Conservation (phyloP, 2,888 invertebrate species). For the Diloba caeruleocephala region DNA sequence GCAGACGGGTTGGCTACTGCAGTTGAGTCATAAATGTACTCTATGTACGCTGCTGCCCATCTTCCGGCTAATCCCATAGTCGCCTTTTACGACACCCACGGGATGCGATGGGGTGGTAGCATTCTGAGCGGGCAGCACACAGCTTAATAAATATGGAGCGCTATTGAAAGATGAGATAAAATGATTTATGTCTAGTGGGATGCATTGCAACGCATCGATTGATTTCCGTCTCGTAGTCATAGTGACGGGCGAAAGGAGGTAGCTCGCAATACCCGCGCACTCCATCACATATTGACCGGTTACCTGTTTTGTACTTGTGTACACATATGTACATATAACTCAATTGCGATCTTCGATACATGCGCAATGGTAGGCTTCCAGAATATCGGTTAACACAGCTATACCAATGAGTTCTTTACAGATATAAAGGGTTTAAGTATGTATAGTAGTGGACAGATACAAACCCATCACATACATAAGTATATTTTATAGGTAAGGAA, state of each 20-base stretch:
- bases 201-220: conserved; percentile 41
- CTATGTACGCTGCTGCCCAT: too few relatives aligned
- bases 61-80: too few relatives aligned
- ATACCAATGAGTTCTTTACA: too few relatives aligned
- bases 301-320: conserved; percentile 19
- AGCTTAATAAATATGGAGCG: background rate
- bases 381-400: too few relatives aligned
- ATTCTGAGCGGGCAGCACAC: too few relatives aligned
- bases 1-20: too few relatives aligned
- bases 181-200: conserved; percentile 3
- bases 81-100: too few relatives aligned
- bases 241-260: conserved; percentile 18
- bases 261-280: conserved; percentile 6
- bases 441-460: too few relatives aligned
- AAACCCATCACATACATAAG: too few relatives aligned
- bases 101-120: too few relatives aligned
- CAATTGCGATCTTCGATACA: background rate
- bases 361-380: background rate
- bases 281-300: conserved; percentile 31
- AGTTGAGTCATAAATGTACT: too few relatives aligned
- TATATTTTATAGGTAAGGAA: too few relatives aligned
- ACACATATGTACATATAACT: conserved; percentile 9
- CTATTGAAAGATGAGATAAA: background rate
- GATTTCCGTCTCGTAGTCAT: conserved; percentile 39
- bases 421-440: background rate